Conservation (phyloP, 2,113 vertebrate species). For the Ptychochromis oligacanthus region DNA sequence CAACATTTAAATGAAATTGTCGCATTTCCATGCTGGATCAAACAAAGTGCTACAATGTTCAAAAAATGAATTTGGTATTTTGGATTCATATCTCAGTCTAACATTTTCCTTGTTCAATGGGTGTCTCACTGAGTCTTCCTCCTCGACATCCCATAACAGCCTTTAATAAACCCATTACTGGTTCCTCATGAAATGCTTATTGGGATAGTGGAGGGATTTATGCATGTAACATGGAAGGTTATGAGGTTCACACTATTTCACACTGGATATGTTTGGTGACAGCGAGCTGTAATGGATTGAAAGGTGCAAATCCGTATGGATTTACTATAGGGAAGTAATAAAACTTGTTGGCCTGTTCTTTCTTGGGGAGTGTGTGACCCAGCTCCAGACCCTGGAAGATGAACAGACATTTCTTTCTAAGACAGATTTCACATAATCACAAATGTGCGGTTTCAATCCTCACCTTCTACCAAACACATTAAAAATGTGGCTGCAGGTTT, state of each 20-base stretch:
- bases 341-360: constrained; percentile 42
- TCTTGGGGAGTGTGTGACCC: constrained; percentile 11
- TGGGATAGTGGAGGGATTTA: constrained; percentile 43
- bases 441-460: constrained; percentile 23
- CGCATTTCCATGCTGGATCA: not conserved
- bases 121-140: constrained; percentile 6
- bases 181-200: constrained; percentile 26
- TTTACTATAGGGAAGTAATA: constrained; percentile 52
- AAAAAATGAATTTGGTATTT: not conserved
- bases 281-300: constrained; percentile 55
- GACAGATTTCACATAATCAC: constrained; percentile 46
- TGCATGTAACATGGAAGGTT: constrained; percentile 40
- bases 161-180: constrained; percentile 44
- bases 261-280: constrained; percentile 66
- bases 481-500: constrained; percentile 8
- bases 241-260: constrained; percentile 54
- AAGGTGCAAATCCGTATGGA: constrained; percentile 67
- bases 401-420: constrained; percentile 29
- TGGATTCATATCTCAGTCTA: not conserved
- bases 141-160: constrained; percentile 17
- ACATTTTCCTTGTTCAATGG: not conserved
- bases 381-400: constrained; percentile 22
- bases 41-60: not conserved
- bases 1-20: not conserved
- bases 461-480: constrained; percentile 19